Evolutionary conservation across 2,888 invertebrate genomes (phyloP).

Genomic region (Ganaspis brasiliensis): DNA sequence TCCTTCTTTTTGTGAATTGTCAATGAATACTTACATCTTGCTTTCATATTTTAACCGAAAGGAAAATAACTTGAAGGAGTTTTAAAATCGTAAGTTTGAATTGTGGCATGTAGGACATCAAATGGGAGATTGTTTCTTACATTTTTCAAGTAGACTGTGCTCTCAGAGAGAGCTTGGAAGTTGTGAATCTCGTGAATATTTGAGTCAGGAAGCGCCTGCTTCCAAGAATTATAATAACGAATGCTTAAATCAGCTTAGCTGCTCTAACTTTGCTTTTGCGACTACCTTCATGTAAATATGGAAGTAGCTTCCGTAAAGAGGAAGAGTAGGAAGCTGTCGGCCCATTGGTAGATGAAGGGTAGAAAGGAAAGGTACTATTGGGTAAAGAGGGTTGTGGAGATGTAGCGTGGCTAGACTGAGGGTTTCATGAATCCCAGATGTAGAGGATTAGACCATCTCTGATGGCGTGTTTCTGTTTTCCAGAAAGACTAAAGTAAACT

Average conservation of each 20-base stretch:
- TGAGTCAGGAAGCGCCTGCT: slow-evolving; percentile 68
- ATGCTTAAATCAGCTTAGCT: slow-evolving; percentile 80
- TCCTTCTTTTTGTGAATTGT: too few species aligned
- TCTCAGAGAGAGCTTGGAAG: slow-evolving; percentile 56
- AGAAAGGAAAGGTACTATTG: slow-evolving; percentile 55
- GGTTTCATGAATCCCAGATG: slow-evolving; percentile 79
- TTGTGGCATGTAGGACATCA: too few species aligned
- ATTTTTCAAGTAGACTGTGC: slow-evolving; percentile 4
- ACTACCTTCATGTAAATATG: slow-evolving; percentile 78
- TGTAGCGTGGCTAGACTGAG: slow-evolving; percentile 58
- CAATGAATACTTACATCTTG: too few species aligned
- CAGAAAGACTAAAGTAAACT: slow-evolving; percentile 63
- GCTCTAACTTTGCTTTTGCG: slow-evolving; percentile 77
- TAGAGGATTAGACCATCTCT: slow-evolving; percentile 75
- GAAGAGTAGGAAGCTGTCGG: slow-evolving; percentile 58
- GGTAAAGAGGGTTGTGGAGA: slow-evolving; percentile 58
- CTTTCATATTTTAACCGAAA: too few species aligned
- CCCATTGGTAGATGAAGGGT: slow-evolving; percentile 59
- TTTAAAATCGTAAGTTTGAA: too few species aligned
- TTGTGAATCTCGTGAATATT: slow-evolving; percentile 66
- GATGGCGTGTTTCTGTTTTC: slow-evolving; percentile 72
- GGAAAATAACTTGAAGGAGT: too few species aligned
- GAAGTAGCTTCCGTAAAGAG: slow-evolving; percentile 72
- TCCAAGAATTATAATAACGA: slow-evolving; percentile 80
- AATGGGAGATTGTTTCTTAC: slow-evolving; percentile 4